Evolutionary conservation across 1,140 invertebrate species (phyloP).

Genomic region (Aethina tumida): DNA sequence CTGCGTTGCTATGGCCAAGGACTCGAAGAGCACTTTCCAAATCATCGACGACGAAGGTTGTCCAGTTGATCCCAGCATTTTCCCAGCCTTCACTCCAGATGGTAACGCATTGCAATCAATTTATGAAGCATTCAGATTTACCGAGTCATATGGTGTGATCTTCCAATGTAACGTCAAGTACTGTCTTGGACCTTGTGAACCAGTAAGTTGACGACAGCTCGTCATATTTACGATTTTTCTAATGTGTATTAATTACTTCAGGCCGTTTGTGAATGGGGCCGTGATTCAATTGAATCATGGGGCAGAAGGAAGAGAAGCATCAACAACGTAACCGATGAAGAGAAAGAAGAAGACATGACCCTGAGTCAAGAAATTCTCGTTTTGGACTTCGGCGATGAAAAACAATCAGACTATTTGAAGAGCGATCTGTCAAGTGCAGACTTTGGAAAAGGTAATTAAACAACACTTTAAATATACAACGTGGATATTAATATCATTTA

Average conservation of each 20-base stretch:
- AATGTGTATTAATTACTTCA: slow-evolving; percentile 30
- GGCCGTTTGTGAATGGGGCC: slow-evolving; percentile 81
- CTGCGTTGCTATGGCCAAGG: slow-evolving; percentile 94
- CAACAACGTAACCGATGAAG: slow-evolving; percentile 41
- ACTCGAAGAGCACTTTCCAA: slow-evolving; percentile 90
- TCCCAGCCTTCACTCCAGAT: slow-evolving; percentile 81
- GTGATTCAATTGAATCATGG: slow-evolving; percentile 81
- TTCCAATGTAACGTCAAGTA: slow-evolving; percentile 97
- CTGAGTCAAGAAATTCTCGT: slow-evolving; percentile 89
- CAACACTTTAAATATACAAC: not conserved
- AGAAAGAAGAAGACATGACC: slow-evolving; percentile 81
- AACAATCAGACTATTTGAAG: slow-evolving; percentile 68
- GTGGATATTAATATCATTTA: slow-evolving; percentile 19
- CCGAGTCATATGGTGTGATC: slow-evolving; percentile 91
- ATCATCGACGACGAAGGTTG: slow-evolving; percentile 94
- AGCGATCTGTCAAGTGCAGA: slow-evolving; percentile 63
- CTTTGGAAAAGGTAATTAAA: slow-evolving; percentile 52
- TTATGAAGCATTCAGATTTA: slow-evolving; percentile 92
- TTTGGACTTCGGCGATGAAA: slow-evolving; percentile 82
- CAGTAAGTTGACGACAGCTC: slow-evolving; percentile 49
- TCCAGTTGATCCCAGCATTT: slow-evolving; percentile 86
- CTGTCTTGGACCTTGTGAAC: slow-evolving; percentile 88
- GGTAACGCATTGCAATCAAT: slow-evolving; percentile 81
- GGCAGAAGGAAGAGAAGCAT: slow-evolving; percentile 76
- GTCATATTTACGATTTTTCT: not conserved